phyloP scores from a whole-genome alignment of 2,797 vertebrate genomes.

The Poliocrania exsul region DNA sequence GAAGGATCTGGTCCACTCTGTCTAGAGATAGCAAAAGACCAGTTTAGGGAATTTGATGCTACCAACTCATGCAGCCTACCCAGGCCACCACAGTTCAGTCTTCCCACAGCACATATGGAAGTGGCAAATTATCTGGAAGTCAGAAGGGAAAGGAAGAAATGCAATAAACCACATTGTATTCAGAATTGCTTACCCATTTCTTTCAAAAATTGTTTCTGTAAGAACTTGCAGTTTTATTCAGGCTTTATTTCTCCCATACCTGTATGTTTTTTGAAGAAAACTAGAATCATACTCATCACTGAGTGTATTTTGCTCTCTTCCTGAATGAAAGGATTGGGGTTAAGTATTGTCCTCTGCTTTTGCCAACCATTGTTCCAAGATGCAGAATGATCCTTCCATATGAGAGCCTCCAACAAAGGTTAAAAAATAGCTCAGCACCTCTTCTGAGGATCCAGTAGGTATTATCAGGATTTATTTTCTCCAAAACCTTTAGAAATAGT shows the following conservation, averaged over 20 bases:
- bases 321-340: background rate
- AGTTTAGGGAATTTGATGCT: background rate
- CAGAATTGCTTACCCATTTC: background rate
- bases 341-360: background rate
- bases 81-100: background rate
- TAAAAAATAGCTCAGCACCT: background rate
- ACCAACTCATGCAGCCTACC: background rate
- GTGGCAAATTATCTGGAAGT: background rate
- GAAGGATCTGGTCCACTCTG: background rate
- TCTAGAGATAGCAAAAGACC: background rate
- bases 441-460: background rate
- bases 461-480: background rate
- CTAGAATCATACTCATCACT: background rate
- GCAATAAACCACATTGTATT: background rate
- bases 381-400: background rate
- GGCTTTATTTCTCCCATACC: background rate
- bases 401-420: background rate
- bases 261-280: background rate
- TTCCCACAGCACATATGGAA: background rate
- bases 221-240: background rate
- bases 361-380: background rate
- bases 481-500: background rate
- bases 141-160: background rate
- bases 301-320: background rate
- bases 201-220: background rate